Evolutionary conservation across 1,140 invertebrate species (phyloP), one percentile per base, ranked within the genome.

Genomic region (Listronotus bonariensis): DNA sequence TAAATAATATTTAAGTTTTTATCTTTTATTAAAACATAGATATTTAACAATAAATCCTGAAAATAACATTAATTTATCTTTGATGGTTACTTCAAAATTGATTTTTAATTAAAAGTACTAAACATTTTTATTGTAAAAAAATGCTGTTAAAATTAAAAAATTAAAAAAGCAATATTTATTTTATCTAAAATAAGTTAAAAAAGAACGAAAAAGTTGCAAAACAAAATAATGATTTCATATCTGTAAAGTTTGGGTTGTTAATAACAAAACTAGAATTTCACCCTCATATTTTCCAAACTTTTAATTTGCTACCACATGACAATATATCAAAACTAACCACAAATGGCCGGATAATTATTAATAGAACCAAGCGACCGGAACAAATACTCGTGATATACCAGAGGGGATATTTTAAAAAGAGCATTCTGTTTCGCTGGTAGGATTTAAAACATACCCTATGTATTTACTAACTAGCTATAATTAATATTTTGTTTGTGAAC

Each of bases 271-370:
- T 36, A 36, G 8, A n/a, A 45, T 45, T 45, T 45, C 8, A 45
- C 42, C 34, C 34, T 36, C 11, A 36, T 38, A 53, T 15, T 36
- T 8, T 14, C n/a, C 17, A 57, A 57, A 43, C 55, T 40, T 57
- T 57, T 57, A 57, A 57, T 57, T 45, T 57, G 38, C 43, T n/a
- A 32, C 43, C 56, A 59, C 46, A 49, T 49, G 43, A 49, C 56
- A 59, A 38, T 59, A 45, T 61, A 61, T 61, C 45, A 61, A 53
- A 61, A 52, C 38, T 43, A 40, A 61, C 58, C 58, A 43, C 58
- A 53, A 61, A 61, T 53, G 58, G 58, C 58, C 15, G 49, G 8
- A 49, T 52, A 61, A 61, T 61, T 61, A 61, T 61, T 61, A 61
- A 52, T 61, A 43, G 58, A 41, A 18, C 58, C 58, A 53, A 52